Base-by-base conservation (phyloP, 2,888 invertebrate species). In the Scaptomyza reducta region DNA sequence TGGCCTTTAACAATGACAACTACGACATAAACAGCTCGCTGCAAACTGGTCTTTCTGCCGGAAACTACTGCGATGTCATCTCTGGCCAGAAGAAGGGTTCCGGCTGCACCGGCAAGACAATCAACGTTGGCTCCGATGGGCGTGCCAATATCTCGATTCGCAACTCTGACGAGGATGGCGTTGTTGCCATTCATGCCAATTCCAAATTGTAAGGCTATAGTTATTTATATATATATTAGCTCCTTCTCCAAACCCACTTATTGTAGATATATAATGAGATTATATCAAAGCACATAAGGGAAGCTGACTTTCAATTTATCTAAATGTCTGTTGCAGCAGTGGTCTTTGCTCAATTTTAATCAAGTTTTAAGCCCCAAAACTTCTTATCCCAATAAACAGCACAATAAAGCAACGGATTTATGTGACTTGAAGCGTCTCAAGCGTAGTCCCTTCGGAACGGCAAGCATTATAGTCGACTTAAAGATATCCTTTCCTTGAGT, bases 1-100 rank as follows among this genome's bases (percentile, higher is more conserved):
- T 97, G 13, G 97, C 95, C 9, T 94, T 97, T 83, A 97, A 96
- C 87, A 94, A 93, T 40, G 95, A 96, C 18, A 92, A 92, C 77
- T 85, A 71, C 44, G 94, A 94, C 78, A 84, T 96, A 33, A 94
- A 94, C 58, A 92, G 93, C 75, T 93, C 90, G 2, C 73, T 90
- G 1, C 91, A 94, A 91, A 96, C 95, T 0, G 95, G 95, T 59
- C 93, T 97, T 13, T 95, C 96, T 6, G 92, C 94, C 50, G 97
- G 98, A 33, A 93, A 88, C 1, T 98, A 98, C 91, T 98, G 98
- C 89, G 97, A 98, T 91, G 93, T 98, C 14, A 96, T 97, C 74
- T 95, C 95, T 18, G 97, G 97, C 1, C 87, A 91, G 10, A 93
- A 93, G 83, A 89, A 83, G 38, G 89, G 82, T 14, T 83, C 83